Conservation (phyloP, 2,113 vertebrate species). For the Mola mola region DNA sequence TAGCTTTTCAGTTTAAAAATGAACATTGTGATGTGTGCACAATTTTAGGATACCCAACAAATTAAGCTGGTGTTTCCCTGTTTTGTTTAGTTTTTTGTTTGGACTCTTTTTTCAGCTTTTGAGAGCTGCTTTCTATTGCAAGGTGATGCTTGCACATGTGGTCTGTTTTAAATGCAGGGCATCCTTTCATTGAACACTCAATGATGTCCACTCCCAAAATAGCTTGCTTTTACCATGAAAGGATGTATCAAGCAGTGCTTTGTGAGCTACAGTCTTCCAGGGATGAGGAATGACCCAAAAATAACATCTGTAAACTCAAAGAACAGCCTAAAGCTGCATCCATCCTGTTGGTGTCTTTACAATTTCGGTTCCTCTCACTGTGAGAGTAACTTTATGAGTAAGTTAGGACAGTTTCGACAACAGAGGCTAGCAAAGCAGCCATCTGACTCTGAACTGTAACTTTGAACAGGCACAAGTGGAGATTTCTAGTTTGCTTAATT, state of each 20-base stretch:
- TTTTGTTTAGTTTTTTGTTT: neutral
- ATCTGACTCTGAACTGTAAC: neutral
- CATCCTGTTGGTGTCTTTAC: conserved; percentile 22
- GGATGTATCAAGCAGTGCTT: conserved; percentile 41
- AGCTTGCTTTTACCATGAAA: conserved; percentile 63
- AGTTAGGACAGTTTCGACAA: conserved; percentile 43
- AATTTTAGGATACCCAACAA: too few relatives aligned
- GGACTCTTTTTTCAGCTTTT: neutral
- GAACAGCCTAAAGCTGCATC: conserved; percentile 24
- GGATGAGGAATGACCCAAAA: conserved; percentile 68
- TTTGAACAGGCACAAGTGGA: neutral
- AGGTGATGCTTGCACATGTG: neutral
- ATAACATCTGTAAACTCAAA: conserved; percentile 54
- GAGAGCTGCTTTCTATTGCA: neutral
- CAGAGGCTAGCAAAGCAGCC: neutral
- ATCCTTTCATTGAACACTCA: conserved; percentile 27
- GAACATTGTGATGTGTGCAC: too few relatives aligned
- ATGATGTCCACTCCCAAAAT: conserved; percentile 19
- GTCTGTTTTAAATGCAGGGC: conserved; percentile 7
- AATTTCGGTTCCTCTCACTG: conserved; percentile 54
- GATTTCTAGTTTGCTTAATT: conserved; percentile 1
- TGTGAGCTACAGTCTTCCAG: conserved; percentile 44
- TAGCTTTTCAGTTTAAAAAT: too few relatives aligned
- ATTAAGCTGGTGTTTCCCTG: too few relatives aligned
- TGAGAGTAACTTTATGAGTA: neutral